phyloP scores from a whole-genome alignment of 2,113 vertebrate species.

The Apteryx owenii region DNA sequence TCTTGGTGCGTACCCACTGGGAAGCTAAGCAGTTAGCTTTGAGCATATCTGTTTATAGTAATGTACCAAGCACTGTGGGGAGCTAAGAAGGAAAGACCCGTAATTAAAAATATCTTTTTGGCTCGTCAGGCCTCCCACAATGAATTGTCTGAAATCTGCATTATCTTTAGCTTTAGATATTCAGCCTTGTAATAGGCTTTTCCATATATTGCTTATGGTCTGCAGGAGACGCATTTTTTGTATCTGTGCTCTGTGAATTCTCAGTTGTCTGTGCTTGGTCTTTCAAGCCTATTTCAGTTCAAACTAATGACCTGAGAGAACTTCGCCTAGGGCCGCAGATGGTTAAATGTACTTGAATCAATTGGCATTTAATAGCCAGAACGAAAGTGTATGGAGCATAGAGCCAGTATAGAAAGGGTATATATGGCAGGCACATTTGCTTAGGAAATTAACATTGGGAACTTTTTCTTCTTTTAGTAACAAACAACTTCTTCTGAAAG shows the following conservation, averaged over 20 bases:
- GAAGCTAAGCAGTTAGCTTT: background rate
- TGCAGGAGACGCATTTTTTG: background rate
- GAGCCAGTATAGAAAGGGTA: background rate
- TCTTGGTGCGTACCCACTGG: background rate
- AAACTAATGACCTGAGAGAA: background rate
- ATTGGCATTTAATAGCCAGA: background rate
- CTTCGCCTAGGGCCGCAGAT: background rate
- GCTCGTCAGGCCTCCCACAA: background rate
- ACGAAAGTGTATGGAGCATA: background rate
- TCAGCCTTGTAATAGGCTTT: background rate
- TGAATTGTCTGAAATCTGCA: background rate
- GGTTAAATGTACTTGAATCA: background rate
- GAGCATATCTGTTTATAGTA: background rate
- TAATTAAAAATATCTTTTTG: background rate
- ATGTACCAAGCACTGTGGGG: background rate
- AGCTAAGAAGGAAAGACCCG: background rate
- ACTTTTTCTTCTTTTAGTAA: background rate
- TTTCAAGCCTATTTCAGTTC: background rate
- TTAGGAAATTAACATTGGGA: background rate
- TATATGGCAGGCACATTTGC: background rate
- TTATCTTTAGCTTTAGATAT: background rate
- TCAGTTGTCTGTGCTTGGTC: background rate
- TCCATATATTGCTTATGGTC: background rate
- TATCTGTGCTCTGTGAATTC: background rate
- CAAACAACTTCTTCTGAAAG: background rate